phyloP scores from a whole-genome alignment of 2,113 vertebrate species.

The Bubo scandiacus region DNA sequence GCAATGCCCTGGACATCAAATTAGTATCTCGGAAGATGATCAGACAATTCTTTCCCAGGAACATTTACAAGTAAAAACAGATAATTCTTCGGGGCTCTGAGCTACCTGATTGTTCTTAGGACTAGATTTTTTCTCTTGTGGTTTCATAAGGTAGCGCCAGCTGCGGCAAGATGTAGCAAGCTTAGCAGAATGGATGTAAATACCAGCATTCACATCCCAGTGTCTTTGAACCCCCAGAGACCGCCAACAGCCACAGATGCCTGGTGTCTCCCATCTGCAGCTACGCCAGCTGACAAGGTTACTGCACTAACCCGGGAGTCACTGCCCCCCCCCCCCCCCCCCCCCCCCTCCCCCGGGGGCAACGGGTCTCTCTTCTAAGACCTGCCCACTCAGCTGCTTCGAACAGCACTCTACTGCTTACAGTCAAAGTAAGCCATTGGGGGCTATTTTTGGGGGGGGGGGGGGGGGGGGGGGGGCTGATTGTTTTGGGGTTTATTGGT shows the following conservation, averaged over 20 bases:
- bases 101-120: not conserved
- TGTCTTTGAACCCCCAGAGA: not conserved
- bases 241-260: rapidly evolving
- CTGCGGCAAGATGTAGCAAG: not conserved
- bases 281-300: not conserved
- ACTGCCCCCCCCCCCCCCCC: too few species aligned
- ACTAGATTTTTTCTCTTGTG: not conserved
- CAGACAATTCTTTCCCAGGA: not conserved
- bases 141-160: not conserved
- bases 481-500: too few species aligned
- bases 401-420: not conserved
- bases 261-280: not conserved
- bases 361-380: not conserved
- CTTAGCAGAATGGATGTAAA: not conserved
- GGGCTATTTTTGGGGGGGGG: not conserved
- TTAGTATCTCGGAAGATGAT: not conserved
- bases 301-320: not conserved
- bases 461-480: not conserved
- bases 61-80: not conserved
- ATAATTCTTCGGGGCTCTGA: not conserved
- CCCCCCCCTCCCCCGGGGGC: too few species aligned
- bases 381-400: not conserved
- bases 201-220: rapidly evolving
- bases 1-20: not conserved
- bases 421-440: rapidly evolving